These are phyloP conservation scores for Phaethornis superciliosus DNA, from an alignment of 2,113 vertebrate species.

Conservation along the genomic window DNA sequence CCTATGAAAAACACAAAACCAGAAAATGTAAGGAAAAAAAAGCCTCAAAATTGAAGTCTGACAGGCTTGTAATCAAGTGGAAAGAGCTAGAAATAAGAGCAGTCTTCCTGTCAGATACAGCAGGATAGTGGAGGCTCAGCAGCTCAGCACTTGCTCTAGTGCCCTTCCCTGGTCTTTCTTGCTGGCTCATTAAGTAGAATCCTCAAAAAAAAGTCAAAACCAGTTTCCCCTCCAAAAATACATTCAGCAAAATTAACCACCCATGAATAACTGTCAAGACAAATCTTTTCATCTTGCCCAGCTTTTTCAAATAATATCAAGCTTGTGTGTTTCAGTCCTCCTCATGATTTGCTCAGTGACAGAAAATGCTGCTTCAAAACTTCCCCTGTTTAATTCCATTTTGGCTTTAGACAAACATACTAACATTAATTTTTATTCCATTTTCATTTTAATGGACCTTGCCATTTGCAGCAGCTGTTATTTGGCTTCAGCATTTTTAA, in stretches of 20 bases:
- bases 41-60: rapidly evolving
- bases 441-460: not conserved
- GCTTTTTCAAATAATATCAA: slow-evolving; percentile 27
- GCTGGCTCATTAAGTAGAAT: slow-evolving; percentile 13
- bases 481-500: not conserved
- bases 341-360: not conserved
- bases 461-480: not conserved
- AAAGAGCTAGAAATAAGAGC: not conserved
- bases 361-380: slow-evolving; percentile 1
- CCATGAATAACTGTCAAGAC: slow-evolving; percentile 21
- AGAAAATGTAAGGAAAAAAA: not conserved
- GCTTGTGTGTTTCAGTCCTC: not conserved
- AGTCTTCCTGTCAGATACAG: not conserved
- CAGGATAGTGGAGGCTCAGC: not conserved
- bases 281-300: slow-evolving; percentile 30
- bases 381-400: not conserved
- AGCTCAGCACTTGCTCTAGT: not conserved
- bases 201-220: not conserved
- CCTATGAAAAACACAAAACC: not conserved
- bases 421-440: not conserved
- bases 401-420: not conserved
- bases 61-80: not conserved
- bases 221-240: not conserved
- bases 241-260: slow-evolving; percentile 2
- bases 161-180: slow-evolving; percentile 10